Percentiles rank a stretch among this genome's conserved stretches.
These are phyloP conservation scores for Drosophila hydei DNA, from an alignment of 1,140 invertebrate genomes.

Conservation along the genomic window DNA sequence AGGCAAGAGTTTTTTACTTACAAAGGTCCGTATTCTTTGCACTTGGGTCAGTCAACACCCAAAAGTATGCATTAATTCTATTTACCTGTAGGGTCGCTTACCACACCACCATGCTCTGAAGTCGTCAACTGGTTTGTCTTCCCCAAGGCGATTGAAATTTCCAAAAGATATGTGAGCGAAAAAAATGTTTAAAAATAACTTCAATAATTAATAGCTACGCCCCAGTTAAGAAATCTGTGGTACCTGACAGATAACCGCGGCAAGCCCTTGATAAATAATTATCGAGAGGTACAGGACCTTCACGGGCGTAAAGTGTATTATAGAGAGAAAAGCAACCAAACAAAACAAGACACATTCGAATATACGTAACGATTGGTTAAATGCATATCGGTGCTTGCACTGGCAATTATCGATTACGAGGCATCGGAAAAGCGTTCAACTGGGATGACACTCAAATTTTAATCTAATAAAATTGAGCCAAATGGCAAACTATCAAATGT, in stretches of 20 bases:
- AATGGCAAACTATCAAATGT: too few species aligned
- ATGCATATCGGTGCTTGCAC: not conserved
- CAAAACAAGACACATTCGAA: not conserved
- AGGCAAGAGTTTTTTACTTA: conserved; percentile 43
- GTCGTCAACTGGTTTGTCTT: conserved; percentile 96
- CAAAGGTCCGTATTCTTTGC: conserved; percentile 16
- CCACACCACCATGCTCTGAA: conserved; percentile 95
- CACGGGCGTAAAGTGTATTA: conserved; percentile 39
- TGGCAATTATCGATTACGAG: conserved; percentile 4
- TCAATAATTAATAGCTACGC: not conserved
- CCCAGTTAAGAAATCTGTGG: conserved; percentile 85
- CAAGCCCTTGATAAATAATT: conserved; percentile 85
- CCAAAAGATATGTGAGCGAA: conserved; percentile 39
- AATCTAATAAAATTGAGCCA: not conserved
- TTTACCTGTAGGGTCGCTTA: conserved; percentile 88
- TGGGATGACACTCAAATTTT: not conserved
- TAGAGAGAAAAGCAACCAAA: not conserved
- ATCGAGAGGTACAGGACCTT: conserved; percentile 67
- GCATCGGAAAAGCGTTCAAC: not conserved
- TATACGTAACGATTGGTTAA: not conserved
- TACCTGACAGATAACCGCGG: conserved; percentile 85
- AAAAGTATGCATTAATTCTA: not conserved
- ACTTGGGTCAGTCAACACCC: not conserved
- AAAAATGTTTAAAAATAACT: not conserved
- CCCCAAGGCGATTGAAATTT: conserved; percentile 89